Base-by-base conservation (phyloP, 1,140 invertebrate genomes). In the Radopholus similis region DNA sequence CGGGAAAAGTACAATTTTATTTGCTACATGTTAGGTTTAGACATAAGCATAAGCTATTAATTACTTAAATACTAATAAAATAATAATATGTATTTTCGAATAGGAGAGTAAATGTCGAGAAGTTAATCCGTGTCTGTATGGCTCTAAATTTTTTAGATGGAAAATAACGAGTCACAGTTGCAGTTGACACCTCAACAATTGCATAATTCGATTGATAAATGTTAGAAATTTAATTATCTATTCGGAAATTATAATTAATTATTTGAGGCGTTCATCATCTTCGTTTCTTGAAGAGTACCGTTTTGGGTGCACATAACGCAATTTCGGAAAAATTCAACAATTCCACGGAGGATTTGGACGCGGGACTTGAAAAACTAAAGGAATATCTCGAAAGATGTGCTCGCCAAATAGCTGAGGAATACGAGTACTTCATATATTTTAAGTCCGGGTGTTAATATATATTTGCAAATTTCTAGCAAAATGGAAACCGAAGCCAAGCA, bases 401-500 rank as follows among this genome's bases (percentile, higher is more conserved):
- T 18, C 9, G 32, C 4, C 8, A 28, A n/a, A 68, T 68, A n/a
- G 65, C 64, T 53, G 56, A 42, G 23, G 64, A 62, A 32, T 66
- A 66, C 38, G 55, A 66, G 64, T 66, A 47, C 15, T 23, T 28
- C 3, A 18, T 56, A 23, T 9, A 57, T 9, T 11, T 13, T 57
- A 11, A 9, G 21, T 40, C n/a, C 8, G 28, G 8, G 30, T 8
- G 4, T 28, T 51, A 1, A 9, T 59, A 11, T 18, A 35, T n/a
- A 8, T 32, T 58, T 15, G 11, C 9, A 2, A 4, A n/a, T 6
- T 64, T 53, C 9, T 21, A 68, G 66, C 6, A 55, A 68, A 68
- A 47, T 68, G 11, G 66, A 68, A 32, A 40, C 28, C n/a, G 63
- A 68, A 26, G 66, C 66, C 1, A 68, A 68, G 30, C 5, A 4